A percentile compares a stretch with the other conserved stretches of the same genome.
Evolutionary conservation across 2,113 vertebrate genomes (phyloP).

Genomic region (Rhinolophus ferrumequinum): DNA sequence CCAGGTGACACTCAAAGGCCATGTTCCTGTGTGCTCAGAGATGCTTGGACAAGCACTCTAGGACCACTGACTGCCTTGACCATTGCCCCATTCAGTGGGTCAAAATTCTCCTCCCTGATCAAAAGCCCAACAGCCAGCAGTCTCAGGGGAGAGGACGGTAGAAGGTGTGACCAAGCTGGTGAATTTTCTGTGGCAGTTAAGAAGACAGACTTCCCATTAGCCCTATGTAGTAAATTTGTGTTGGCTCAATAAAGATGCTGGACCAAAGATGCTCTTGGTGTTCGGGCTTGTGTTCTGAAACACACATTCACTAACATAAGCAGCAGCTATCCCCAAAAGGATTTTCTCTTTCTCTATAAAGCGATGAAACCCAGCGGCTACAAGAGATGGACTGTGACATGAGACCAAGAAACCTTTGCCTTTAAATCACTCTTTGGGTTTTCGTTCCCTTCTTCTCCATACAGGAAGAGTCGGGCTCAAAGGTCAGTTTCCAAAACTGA

Average conservation of each 20-base stretch:
- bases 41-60: neutral
- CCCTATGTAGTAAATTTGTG: rapidly evolving
- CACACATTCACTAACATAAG: neutral
- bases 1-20: neutral
- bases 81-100: neutral
- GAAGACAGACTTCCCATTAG: neutral
- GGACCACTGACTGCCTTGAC: neutral
- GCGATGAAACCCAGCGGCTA: neutral
- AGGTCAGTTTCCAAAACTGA: neutral
- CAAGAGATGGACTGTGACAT: neutral
- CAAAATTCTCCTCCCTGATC: neutral
- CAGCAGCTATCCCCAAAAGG: neutral
- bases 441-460: neutral
- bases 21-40: neutral
- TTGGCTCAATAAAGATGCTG: neutral
- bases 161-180: neutral
- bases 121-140: neutral
- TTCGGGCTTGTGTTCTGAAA: neutral
- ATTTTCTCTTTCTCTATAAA: conserved; percentile 14
- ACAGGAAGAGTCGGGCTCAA: neutral
- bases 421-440: neutral
- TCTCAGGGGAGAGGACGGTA: neutral
- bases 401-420: neutral
- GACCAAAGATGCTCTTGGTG: neutral
- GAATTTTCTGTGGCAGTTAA: neutral